Percentiles rank a stretch among this genome's conserved stretches.
Conservation (phyloP, 2,888 invertebrate species). For the Tinea pellionella region DNA sequence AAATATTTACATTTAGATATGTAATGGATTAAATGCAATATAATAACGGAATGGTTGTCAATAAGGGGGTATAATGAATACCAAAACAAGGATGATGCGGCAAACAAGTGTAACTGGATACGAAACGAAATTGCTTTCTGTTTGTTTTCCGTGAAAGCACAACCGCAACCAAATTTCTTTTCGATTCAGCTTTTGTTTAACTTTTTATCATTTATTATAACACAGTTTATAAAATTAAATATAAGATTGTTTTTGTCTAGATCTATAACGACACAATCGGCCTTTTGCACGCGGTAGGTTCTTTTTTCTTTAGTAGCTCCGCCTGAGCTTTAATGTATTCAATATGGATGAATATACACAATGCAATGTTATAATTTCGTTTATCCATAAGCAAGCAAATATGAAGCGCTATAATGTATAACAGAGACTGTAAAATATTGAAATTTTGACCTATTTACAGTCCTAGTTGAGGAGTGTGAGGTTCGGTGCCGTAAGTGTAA, state of each 20-base stretch:
- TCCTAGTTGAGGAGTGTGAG: background rate
- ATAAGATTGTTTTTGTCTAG: background rate
- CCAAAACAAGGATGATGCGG: constrained; percentile 21
- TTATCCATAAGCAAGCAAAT: constrained; percentile 20
- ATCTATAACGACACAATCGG: too few species aligned
- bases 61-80: constrained; percentile 16
- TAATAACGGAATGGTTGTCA: background rate
- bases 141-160: constrained; percentile 27
- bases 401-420: constrained; percentile 41
- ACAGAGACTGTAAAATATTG: constrained; percentile 60
- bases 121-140: constrained; percentile 27
- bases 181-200: background rate
- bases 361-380: background rate
- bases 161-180: constrained; percentile 16
- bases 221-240: background rate
- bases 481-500: constrained; percentile 18
- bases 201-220: constrained; percentile 1
- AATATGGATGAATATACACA: background rate
- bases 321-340: background rate
- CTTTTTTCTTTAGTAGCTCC: too few species aligned
- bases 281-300: too few species aligned
- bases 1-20: background rate
- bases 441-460: constrained; percentile 54
- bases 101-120: constrained; percentile 24
- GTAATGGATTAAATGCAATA: background rate